phyloP scores from a whole-genome alignment of 2,797 vertebrate genomes.

The Darevskia mixta region DNA sequence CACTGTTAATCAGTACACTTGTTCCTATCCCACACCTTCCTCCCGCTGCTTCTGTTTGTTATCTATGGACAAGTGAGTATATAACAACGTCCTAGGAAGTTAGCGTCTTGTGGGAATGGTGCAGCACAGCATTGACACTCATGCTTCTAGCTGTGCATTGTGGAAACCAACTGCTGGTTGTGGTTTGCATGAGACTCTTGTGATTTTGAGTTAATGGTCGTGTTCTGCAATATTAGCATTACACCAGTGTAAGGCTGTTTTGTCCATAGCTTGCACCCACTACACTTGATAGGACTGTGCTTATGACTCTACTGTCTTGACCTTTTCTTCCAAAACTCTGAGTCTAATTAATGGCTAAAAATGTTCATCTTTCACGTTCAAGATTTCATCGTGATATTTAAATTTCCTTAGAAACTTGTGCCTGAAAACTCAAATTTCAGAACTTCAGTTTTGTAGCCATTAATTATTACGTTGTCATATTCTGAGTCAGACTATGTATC shows the following conservation, averaged over 20 bases:
- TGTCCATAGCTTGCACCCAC: too few relatives aligned
- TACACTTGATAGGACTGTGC: neutral
- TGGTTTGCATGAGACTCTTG: too few relatives aligned
- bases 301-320: neutral
- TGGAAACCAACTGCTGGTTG: neutral
- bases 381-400: neutral
- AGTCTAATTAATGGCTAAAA: neutral
- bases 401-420: neutral
- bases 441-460: neutral
- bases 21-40: too few relatives aligned
- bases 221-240: neutral
- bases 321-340: neutral
- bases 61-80: too few relatives aligned
- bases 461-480: too few relatives aligned
- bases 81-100: neutral
- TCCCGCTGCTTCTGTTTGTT: too few relatives aligned
- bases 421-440: neutral
- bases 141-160: neutral
- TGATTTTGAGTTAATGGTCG: neutral
- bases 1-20: too few relatives aligned
- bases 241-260: neutral
- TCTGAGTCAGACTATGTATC: neutral
- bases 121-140: neutral
- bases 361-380: neutral
- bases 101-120: neutral